Percentiles rank a stretch among this genome's conserved stretches.
Conservation (phyloP, 2,888 invertebrate genomes). For the Drosophila meridionalis region DNA sequence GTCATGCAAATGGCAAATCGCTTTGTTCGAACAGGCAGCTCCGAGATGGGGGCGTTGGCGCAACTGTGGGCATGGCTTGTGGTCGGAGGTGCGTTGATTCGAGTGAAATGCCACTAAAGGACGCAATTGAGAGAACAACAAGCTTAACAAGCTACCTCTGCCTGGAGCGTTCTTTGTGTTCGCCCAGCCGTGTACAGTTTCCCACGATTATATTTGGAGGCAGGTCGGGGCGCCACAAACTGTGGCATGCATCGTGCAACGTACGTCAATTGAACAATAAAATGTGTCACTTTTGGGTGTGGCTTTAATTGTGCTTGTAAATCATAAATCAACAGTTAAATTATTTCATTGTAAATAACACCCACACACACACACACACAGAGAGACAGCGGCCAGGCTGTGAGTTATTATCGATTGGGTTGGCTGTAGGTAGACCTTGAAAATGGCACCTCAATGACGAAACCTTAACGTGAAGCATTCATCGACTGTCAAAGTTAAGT, state of each 20-base stretch:
- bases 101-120: constrained; percentile 62
- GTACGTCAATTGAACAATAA: constrained; percentile 48
- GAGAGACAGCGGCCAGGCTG: not conserved
- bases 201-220: constrained; percentile 33
- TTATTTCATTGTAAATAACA: constrained; percentile 49
- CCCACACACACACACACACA: not conserved
- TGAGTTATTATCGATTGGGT: constrained; percentile 53
- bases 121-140: constrained; percentile 76
- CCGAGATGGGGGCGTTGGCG: not conserved
- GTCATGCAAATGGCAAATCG: constrained; percentile 54
- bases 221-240: constrained; percentile 1
- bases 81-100: constrained; percentile 32
- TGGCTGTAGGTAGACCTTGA: constrained; percentile 43
- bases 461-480: constrained; percentile 35
- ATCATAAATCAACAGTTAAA: constrained; percentile 70
- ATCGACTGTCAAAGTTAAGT: constrained; percentile 55
- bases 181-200: constrained; percentile 17
- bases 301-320: constrained; percentile 55
- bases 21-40: constrained; percentile 23
- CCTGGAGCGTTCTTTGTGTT: constrained; percentile 42
- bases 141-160: constrained; percentile 71
- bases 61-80: not conserved
- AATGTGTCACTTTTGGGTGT: constrained; percentile 63
- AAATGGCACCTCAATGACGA: constrained; percentile 46
- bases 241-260: constrained; percentile 19